phyloP scores from a whole-genome alignment of 2,113 vertebrate genomes.

The Heloderma charlesbogerti region DNA sequence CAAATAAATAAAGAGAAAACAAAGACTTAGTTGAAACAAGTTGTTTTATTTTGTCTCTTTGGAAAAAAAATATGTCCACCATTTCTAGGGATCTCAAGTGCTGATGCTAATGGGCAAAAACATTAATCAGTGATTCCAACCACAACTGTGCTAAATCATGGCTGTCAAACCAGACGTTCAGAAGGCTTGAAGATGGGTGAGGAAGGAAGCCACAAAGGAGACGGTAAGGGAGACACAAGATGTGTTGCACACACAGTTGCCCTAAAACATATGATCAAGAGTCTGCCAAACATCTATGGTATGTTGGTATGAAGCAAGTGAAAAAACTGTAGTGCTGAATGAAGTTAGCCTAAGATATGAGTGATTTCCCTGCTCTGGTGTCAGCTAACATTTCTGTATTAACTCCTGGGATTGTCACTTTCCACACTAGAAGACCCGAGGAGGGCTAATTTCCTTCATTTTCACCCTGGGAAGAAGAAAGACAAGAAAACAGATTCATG shows the following conservation, averaged over 20 bases:
- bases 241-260: neutral
- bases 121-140: constrained; percentile 29
- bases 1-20: neutral
- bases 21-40: constrained; percentile 59
- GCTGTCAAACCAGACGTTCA: constrained; percentile 9
- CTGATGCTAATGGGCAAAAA: constrained; percentile 27
- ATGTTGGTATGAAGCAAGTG: constrained; percentile 42
- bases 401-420: constrained; percentile 56
- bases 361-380: constrained; percentile 50
- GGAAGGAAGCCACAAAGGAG: constrained; percentile 31
- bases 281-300: neutral
- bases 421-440: constrained; percentile 28
- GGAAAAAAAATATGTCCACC: constrained; percentile 57
- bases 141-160: neutral
- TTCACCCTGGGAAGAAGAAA: constrained; percentile 68
- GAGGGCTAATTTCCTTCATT: constrained; percentile 59
- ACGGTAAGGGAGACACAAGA: neutral
- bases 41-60: constrained; percentile 69
- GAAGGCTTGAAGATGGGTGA: neutral
- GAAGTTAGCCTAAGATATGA: constrained; percentile 38
- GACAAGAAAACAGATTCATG: constrained; percentile 34
- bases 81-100: constrained; percentile 49
- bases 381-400: constrained; percentile 51
- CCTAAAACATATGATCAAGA: constrained; percentile 40
- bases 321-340: constrained; percentile 53